A percentile compares a stretch with the other conserved stretches of the same genome.
Evolutionary conservation across 2,888 invertebrate species (phyloP).

Genomic region (Helicoverpa assulta): DNA sequence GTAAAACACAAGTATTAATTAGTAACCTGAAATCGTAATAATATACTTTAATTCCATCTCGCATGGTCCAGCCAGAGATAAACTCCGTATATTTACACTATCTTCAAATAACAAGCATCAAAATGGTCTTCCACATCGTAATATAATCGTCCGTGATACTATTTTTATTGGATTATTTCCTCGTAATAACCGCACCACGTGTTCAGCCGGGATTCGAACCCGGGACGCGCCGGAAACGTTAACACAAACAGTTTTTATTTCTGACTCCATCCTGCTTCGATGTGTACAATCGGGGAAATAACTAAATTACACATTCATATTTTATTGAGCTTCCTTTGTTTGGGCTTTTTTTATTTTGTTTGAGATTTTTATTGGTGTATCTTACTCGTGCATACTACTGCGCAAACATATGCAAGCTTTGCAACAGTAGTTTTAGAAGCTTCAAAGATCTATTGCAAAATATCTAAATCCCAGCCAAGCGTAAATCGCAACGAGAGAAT

Average conservation of each 20-base stretch:
- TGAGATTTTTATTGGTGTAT: not conserved
- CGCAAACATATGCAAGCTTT: not conserved
- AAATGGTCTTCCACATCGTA: constrained; percentile 70
- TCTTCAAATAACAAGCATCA: constrained; percentile 62
- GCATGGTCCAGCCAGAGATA: constrained; percentile 39
- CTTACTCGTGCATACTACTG: not conserved
- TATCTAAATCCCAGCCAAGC: not conserved
- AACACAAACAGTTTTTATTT: constrained; percentile 90
- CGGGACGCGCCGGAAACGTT: constrained; percentile 86
- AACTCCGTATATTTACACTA: constrained; percentile 62
- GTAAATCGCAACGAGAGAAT: not conserved
- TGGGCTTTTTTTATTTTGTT: constrained; percentile 2
- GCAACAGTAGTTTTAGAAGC: not conserved
- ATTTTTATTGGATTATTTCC: constrained; percentile 88
- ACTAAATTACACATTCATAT: constrained; percentile 51
- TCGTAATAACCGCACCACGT: constrained; percentile 85
- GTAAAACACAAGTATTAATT: not conserved
- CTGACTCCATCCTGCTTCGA: constrained; percentile 83
- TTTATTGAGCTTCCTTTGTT: constrained; percentile 55
- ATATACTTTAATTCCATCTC: constrained; percentile 20
- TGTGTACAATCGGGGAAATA: constrained; percentile 60
- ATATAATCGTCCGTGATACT: constrained; percentile 81
- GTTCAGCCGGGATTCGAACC: constrained; percentile 78
- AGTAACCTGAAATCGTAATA: not conserved
- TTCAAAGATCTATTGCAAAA: not conserved